phyloP scores from a whole-genome alignment of 2,113 vertebrate genomes.

The Myotis lucifugus region DNA sequence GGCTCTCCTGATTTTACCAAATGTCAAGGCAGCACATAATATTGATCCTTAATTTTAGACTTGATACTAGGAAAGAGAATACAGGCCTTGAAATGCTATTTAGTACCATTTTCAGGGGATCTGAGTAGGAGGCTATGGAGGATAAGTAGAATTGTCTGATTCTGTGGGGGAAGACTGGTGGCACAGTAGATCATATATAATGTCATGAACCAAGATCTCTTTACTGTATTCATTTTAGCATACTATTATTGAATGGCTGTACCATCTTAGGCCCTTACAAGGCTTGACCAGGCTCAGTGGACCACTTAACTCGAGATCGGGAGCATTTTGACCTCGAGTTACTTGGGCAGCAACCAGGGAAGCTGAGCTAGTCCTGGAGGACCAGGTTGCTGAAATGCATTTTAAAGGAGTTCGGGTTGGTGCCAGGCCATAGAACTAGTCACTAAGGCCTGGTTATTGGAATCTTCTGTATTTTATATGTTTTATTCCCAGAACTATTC shows the following conservation, averaged over 20 bases:
- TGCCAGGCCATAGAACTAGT: not conserved
- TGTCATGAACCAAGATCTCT: not conserved
- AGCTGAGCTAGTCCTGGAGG: not conserved
- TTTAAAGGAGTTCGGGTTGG: not conserved
- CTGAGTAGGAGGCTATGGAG: not conserved
- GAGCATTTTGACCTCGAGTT: not conserved
- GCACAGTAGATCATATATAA: not conserved
- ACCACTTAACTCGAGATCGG: not conserved
- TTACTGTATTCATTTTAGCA: not conserved
- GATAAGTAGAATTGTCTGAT: not conserved
- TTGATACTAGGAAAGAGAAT: not conserved
- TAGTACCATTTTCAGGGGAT: not conserved
- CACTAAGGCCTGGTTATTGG: not conserved
- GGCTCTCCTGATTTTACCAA: not conserved
- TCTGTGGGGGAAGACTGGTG: not conserved
- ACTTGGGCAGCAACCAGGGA: not conserved
- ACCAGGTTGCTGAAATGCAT: not conserved
- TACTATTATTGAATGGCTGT: not conserved
- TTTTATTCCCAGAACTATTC: conserved; percentile 12
- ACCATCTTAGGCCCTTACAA: not conserved
- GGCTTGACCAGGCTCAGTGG: not conserved
- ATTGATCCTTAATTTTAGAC: conserved; percentile 23
- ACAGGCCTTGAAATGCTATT: not conserved
- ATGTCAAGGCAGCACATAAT: not conserved
- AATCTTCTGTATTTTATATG: not conserved